Base-by-base conservation (phyloP, 2,113 vertebrate species). In the Uropsilus gracilis region DNA sequence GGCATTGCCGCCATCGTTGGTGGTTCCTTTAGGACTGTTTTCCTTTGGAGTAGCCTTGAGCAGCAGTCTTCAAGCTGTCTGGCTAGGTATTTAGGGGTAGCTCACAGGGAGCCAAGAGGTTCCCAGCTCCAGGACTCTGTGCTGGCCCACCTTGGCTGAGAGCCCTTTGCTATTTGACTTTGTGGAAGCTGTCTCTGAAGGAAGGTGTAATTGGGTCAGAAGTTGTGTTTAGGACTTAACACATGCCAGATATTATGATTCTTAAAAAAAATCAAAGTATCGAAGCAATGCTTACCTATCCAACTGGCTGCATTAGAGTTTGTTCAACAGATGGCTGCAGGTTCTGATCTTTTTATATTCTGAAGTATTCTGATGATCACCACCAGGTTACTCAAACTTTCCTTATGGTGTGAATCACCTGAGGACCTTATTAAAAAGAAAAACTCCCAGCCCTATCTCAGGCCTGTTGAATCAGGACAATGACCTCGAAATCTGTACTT, bases 191-290 rank as follows among this genome's bases (percentile, higher is more conserved):
- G 5, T 53, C 59, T 77, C 76, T 57, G 66, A 94, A 85, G 48
- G 53, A 72, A 85, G 61, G 16, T 59, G 57, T 90, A 88, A 63
- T 42, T 84, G 64, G 69, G 80, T 94, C 92, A 57, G 64, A 82
- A 86, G 69, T 88, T 75, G 16, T 32, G 50, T 28, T 46, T 82
- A 94, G 22, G 87, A 64, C 16, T 93, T 75, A 73, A 4, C 17
- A 59, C 4, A 14, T 76, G 34, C 10, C 26, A 94, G 55, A n/a
- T 11, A 17, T 50, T 24, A 4, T 13, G 5, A 59, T 39, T 28
- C 89, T 73, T 53, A 3, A 59, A 81, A 68, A 63, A 63, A n/a
- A n/a, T n/a, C 6, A 32, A 42, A 71, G 6, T 13, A 48, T n/a
- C 30, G 61, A 59, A 55, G 20, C 44, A 78, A 2, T 6, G 8